A percentile compares a stretch with the other conserved stretches of the same genome.
Conservation (phyloP, 1,140 invertebrate species). For the Cylas formicarius region DNA sequence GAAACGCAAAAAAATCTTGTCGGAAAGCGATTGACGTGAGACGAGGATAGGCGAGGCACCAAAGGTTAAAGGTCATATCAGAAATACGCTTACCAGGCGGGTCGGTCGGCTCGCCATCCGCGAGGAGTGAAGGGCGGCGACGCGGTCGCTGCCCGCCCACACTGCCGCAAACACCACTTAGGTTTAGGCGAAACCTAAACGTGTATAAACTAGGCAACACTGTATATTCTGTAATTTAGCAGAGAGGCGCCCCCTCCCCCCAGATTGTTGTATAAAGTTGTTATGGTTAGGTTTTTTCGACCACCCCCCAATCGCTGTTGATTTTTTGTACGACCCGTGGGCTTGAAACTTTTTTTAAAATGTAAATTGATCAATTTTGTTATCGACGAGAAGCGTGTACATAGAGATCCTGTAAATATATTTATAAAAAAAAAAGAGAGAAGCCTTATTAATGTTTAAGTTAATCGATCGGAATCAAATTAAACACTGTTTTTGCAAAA, state of each 20-base stretch:
- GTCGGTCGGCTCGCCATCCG: conserved; percentile 10
- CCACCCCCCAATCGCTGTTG: conserved; percentile 29
- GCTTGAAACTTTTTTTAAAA: conserved; percentile 27
- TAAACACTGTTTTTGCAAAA: conserved; percentile 19
- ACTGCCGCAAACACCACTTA: conserved; percentile 14
- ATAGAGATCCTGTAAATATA: conserved; percentile 40
- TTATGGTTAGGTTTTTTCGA: conserved; percentile 32
- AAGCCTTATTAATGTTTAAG: conserved; percentile 16
- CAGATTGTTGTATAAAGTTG: conserved; percentile 36
- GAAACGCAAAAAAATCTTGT: conserved; percentile 80
- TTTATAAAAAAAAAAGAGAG: conserved; percentile 39
- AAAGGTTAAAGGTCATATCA: conserved; percentile 27
- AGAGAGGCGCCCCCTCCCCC: conserved; percentile 3
- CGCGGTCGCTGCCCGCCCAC: conserved; percentile 1
- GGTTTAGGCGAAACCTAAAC: too few relatives aligned
- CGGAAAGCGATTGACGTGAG: conserved; percentile 72
- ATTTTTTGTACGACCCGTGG: conserved; percentile 27
- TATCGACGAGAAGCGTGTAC: conserved; percentile 33
- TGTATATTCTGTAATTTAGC: conserved; percentile 24
- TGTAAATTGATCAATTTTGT: conserved; percentile 35
- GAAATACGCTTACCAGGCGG: conserved; percentile 18
- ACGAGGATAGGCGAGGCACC: conserved; percentile 1
- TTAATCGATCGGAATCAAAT: conserved; percentile 11
- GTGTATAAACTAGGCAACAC: too few relatives aligned
- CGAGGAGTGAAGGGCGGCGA: conserved; percentile 16